phyloP scores from a whole-genome alignment of 2,797 vertebrate genomes.

The Thaleichthys pacificus region DNA sequence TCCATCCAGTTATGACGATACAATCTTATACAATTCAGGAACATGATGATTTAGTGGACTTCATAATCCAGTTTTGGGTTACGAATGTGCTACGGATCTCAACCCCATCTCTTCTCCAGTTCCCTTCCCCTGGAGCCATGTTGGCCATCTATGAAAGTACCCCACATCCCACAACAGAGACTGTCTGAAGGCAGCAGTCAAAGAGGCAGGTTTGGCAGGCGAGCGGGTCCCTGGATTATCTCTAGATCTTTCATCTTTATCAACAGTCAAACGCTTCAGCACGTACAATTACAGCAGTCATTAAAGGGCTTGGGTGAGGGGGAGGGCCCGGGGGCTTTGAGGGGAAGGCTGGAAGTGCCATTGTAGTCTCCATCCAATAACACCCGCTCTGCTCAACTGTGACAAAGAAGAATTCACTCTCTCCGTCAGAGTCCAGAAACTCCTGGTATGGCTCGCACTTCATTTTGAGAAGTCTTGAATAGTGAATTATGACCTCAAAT shows the following conservation, averaged over 20 bases:
- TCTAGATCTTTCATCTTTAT: slow-evolving; percentile 37
- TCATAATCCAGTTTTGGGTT: neutral
- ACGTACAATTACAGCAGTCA: slow-evolving; percentile 43
- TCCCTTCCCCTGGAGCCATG: neutral
- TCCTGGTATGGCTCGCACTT: slow-evolving; percentile 27
- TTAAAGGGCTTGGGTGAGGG: slow-evolving; percentile 21
- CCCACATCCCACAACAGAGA: neutral
- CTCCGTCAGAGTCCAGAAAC: slow-evolving; percentile 39
- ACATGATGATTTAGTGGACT: neutral
- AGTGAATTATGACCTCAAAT: slow-evolving; percentile 54
- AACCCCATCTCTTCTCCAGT: neutral
- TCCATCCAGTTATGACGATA: neutral
- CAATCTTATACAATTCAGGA: neutral
- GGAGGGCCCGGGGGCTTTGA: slow-evolving; percentile 12
- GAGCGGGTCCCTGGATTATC: slow-evolving; percentile 17
- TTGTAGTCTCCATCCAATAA: neutral
- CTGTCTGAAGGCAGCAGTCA: neutral
- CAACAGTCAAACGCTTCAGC: slow-evolving; percentile 32
- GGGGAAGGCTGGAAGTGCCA: slow-evolving; percentile 8
- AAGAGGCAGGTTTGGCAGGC: neutral
- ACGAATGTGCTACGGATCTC: neutral
- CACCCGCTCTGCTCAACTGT: neutral
- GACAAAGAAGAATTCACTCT: neutral
- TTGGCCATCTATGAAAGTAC: neutral
- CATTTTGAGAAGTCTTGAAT: slow-evolving; percentile 49